Percentiles rank a stretch among this genome's conserved stretches.
phyloP scores from a whole-genome alignment of 2,797 vertebrate genomes.

The Fratercula arctica region DNA sequence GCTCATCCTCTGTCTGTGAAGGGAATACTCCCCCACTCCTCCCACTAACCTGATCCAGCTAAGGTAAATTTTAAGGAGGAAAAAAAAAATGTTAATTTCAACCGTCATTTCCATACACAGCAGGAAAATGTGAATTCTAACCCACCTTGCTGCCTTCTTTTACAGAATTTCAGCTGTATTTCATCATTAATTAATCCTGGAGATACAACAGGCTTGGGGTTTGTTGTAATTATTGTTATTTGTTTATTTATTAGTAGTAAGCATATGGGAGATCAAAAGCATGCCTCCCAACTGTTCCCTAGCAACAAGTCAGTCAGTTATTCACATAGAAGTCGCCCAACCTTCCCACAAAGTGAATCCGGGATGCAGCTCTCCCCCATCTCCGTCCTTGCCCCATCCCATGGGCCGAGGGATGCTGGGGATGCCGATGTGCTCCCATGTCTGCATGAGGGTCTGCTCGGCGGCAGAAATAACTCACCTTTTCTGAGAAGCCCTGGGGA shows the following conservation, averaged over 20 bases:
- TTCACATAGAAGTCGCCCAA: not conserved
- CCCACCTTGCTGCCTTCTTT: conserved; percentile 44
- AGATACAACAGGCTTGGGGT: conserved; percentile 77
- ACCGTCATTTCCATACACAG: conserved; percentile 3
- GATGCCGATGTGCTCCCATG: not conserved
- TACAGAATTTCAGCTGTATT: conserved; percentile 70
- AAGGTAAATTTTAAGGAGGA: conserved; percentile 62
- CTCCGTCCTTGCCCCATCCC: not conserved
- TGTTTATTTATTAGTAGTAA: conserved; percentile 79
- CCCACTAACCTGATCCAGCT: conserved; percentile 49
- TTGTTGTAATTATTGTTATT: conserved; percentile 80
- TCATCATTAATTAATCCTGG: conserved; percentile 79
- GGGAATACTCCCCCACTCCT: conserved; percentile 52
- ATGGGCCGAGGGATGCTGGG: not conserved
- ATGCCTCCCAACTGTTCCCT: conserved; percentile 69
- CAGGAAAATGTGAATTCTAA: conserved; percentile 13
- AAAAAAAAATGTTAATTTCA: conserved; percentile 21
- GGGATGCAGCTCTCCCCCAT: rapidly evolving
- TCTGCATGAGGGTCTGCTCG: not conserved
- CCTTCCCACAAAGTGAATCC: not conserved
- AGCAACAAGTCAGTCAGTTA: conserved; percentile 70
- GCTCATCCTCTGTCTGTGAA: conserved; percentile 50
- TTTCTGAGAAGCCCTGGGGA: not conserved
- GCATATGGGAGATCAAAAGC: conserved; percentile 73
- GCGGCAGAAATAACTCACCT: not conserved